Conservation (phyloP, 2,113 vertebrate genomes). For the Saccopteryx bilineata region DNA sequence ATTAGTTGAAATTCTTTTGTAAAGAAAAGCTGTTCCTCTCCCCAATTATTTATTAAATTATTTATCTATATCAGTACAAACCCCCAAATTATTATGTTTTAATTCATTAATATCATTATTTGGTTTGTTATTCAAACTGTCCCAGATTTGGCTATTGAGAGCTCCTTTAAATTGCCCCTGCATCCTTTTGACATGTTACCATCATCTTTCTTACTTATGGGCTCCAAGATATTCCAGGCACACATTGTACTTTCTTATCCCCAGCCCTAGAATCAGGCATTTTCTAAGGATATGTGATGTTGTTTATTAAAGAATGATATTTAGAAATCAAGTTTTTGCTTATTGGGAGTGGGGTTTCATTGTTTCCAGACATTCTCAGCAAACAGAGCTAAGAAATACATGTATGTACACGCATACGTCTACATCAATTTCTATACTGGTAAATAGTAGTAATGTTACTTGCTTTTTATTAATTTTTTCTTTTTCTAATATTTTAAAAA, state of each 20-base stretch:
- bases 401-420: background rate
- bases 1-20: background rate
- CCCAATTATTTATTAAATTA: background rate
- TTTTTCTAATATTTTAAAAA: no score
- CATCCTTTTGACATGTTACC: background rate
- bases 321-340: background rate
- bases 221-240: background rate
- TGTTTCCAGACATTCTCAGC: background rate
- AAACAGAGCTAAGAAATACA: background rate
- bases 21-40: background rate
- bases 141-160: background rate
- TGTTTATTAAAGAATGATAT: background rate
- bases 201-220: background rate
- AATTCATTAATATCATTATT: constrained; percentile 1
- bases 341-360: background rate
- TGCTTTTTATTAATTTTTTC: background rate
- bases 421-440: background rate
- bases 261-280: background rate
- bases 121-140: background rate
- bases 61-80: background rate
- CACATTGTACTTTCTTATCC: background rate
- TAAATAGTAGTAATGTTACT: background rate
- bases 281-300: background rate
- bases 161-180: background rate
- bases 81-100: background rate